A percentile compares a stretch with the other conserved stretches of the same genome.
These are phyloP conservation scores for Zaprionus nigranus DNA, from an alignment of 1,140 invertebrate species.

Conservation along the genomic window DNA sequence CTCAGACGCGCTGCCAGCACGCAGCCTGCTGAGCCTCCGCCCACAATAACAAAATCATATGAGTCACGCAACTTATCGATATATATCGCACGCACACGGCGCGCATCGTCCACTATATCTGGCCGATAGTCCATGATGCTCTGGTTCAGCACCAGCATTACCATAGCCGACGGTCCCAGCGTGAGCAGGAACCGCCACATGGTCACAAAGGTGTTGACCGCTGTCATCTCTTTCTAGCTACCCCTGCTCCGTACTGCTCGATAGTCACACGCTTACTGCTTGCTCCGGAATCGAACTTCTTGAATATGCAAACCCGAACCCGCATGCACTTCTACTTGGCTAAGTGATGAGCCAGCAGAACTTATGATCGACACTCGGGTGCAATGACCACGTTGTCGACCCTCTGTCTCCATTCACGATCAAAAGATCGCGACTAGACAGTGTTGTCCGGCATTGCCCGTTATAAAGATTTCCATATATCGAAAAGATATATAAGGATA, in stretches of 20 bases:
- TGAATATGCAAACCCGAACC: background rate
- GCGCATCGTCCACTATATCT: slow-evolving; percentile 88
- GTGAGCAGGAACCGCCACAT: slow-evolving; percentile 87
- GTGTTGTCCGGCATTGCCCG: background rate
- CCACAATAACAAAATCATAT: slow-evolving; percentile 92
- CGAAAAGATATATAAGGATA: too few relatives aligned
- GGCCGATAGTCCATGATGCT: slow-evolving; percentile 87
- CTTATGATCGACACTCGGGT: background rate
- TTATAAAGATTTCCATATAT: background rate
- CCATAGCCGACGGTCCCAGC: slow-evolving; percentile 87
- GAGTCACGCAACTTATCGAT: slow-evolving; percentile 85
- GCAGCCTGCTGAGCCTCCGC: slow-evolving; percentile 93
- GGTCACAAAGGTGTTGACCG: slow-evolving; percentile 64
- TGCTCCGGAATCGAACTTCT: background rate
- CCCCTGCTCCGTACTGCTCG: background rate
- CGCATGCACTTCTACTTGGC: background rate
- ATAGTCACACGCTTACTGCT: background rate
- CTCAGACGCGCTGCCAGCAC: slow-evolving; percentile 91
- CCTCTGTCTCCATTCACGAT: background rate
- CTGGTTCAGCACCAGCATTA: slow-evolving; percentile 87
- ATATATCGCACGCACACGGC: slow-evolving; percentile 86
- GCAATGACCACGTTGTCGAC: background rate
- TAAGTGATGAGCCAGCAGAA: slow-evolving; percentile 1
- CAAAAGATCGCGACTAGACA: background rate
- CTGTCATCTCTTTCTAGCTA: slow-evolving; percentile 58